Evolutionary conservation across 2,113 vertebrate species (phyloP).

Genomic region (Sander lucioperca): DNA sequence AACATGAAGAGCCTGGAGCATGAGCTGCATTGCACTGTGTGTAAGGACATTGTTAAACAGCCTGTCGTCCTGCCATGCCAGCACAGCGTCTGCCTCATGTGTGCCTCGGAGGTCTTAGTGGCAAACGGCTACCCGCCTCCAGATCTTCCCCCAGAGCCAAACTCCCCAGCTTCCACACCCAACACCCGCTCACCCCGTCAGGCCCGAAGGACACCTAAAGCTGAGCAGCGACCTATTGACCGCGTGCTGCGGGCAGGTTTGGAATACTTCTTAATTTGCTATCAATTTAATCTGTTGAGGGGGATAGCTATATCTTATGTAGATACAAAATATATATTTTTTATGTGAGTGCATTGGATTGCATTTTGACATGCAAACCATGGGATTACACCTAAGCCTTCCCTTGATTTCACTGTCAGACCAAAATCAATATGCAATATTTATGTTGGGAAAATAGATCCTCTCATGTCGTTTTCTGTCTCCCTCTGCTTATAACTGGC

Average conservation of each 20-base stretch:
- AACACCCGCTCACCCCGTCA: slow-evolving; percentile 93
- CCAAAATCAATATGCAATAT: not conserved
- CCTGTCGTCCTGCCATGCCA: slow-evolving; percentile 93
- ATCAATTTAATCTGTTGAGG: not conserved
- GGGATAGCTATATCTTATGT: not conserved
- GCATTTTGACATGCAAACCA: not conserved
- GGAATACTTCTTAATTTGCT: not conserved
- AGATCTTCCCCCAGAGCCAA: slow-evolving; percentile 92
- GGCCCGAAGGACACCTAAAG: slow-evolving; percentile 89
- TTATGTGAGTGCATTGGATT: not conserved
- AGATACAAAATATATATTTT: not conserved
- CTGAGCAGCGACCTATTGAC: slow-evolving; percentile 89
- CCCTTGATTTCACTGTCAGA: not conserved
- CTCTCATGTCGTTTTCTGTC: not conserved
- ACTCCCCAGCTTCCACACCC: slow-evolving; percentile 94
- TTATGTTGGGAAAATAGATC: not conserved
- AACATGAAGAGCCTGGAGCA: slow-evolving; percentile 98
- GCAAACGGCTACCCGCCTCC: slow-evolving; percentile 91
- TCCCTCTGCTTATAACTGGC: slow-evolving; percentile 3
- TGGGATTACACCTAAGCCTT: not conserved
- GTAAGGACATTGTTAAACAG: slow-evolving; percentile 96
- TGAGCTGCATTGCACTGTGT: slow-evolving; percentile 93
- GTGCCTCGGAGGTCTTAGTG: slow-evolving; percentile 93
- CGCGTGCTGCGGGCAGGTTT: slow-evolving; percentile 92
- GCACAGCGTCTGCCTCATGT: slow-evolving; percentile 95